Conservation (phyloP, 2,113 vertebrate genomes). For the Proteles cristata region DNA sequence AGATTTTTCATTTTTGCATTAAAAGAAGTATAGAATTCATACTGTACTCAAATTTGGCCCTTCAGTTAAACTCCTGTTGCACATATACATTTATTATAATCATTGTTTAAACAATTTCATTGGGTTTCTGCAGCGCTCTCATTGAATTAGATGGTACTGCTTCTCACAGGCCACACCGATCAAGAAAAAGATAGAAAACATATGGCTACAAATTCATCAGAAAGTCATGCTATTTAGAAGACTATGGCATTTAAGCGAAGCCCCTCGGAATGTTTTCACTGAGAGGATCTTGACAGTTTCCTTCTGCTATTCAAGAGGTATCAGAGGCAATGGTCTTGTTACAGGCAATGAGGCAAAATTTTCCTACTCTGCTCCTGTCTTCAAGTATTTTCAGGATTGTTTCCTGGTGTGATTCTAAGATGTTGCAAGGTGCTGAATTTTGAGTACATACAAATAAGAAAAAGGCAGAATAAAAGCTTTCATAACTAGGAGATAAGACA, state of each 20-base stretch:
- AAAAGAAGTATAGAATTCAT: not conserved
- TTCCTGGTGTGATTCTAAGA: not conserved
- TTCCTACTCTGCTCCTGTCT: not conserved
- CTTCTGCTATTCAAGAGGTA: not conserved
- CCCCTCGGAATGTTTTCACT: not conserved
- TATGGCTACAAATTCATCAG: not conserved
- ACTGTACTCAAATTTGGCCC: not conserved
- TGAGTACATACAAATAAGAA: constrained; percentile 48
- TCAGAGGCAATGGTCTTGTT: not conserved
- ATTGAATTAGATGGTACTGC: not conserved
- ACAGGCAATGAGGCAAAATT: not conserved
- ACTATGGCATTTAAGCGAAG: not conserved
- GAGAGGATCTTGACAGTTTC: not conserved
- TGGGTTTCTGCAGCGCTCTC: not conserved
- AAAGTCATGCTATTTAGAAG: not conserved
- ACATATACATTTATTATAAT: not conserved
- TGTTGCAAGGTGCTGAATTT: constrained; percentile 21
- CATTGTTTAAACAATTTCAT: not conserved
- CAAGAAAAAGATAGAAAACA: not conserved
- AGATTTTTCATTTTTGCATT: not conserved
- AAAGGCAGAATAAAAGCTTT: constrained; percentile 29
- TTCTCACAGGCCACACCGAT: not conserved
- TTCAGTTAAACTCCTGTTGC: not conserved
- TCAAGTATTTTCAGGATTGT: not conserved
- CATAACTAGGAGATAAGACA: constrained; percentile 31